Base-by-base conservation (phyloP, 2,888 invertebrate species). In the Pyrochroa serraticornis region DNA sequence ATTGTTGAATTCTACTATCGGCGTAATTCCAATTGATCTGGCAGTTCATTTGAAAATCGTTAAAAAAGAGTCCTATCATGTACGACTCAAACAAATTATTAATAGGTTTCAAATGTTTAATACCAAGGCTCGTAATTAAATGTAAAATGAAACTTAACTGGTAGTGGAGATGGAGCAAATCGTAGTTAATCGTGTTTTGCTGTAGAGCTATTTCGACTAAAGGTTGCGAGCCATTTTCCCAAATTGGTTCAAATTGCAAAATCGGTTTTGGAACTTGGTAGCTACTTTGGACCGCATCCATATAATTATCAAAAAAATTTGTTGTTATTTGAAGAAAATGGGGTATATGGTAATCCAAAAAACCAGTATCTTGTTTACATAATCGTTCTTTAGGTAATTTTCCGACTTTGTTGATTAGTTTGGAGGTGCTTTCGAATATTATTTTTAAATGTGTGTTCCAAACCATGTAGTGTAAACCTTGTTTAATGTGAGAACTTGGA, bases 391-490 rank as follows among this genome's bases (percentile, higher is more conserved):
- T 93, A 0, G 95, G 94, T 46, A 92, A 79, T 76, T 92, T 91
- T 0, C 95, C 92, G 2, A 88, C 86, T 80, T 90, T 94, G 71
- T 91, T 92, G 63, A 89, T 86, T 12, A 95, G 81, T 67, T 90
- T 88, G 59, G 89, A 88, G 13, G 87, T 83, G 1, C 87, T 82
- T 80, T 93, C 91, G 71, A 94, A 86, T 10, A 87, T 83, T 69
- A 91, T 89, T 72, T 89, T 89, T n/a, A 96, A 80, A 71, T 95
- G 92, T 48, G 93, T 90, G 47, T 90, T 90, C 96, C 96, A 97
- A 66, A 95, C 83, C 74, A 97, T 86, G 62, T 88, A 88, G 71
- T 89, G 91, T 47, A 95, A 82, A 6, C 96, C 95, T 80, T 90
- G 87, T 83, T 81, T 89, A 73, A 92, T 82, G 63, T 86, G 84